phyloP scores from a whole-genome alignment of 2,888 invertebrate species.

The Euphydryas editha region DNA sequence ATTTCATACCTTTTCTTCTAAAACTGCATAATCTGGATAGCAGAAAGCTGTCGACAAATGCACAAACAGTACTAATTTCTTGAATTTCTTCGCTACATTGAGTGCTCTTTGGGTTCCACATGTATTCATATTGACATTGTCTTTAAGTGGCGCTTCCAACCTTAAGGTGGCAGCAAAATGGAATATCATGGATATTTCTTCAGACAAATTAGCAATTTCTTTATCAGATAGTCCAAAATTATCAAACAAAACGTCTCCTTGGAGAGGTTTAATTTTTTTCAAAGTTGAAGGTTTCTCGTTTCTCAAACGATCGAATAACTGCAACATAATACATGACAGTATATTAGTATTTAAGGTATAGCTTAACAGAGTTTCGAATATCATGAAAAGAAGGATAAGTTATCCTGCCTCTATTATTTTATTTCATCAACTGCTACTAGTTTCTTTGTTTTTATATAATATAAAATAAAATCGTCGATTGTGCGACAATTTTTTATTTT shows the following conservation, averaged over 20 bases:
- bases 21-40: constrained; percentile 90
- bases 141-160: constrained; percentile 93
- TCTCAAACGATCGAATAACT: constrained; percentile 88
- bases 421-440: no score
- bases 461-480: no score
- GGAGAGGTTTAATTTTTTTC: constrained; percentile 89
- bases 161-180: constrained; percentile 96
- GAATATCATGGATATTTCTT: constrained; percentile 91
- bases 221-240: constrained; percentile 84
- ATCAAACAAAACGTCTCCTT: constrained; percentile 88
- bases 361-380: neutral
- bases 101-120: constrained; percentile 92
- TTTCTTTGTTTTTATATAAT: no score
- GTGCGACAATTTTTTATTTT: no score
- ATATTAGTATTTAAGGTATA: neutral
- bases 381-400: no score
- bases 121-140: constrained; percentile 95
- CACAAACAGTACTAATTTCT: constrained; percentile 89
- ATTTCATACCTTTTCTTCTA: constrained; percentile 68
- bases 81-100: constrained; percentile 89
- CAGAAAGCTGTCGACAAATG: constrained; percentile 98
- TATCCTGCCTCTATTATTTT: no score
- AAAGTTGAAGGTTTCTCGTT: constrained; percentile 85
- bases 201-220: constrained; percentile 83
- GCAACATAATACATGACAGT: constrained; percentile 45